Evolutionary conservation across 2,797 vertebrate genomes (phyloP).

Genomic region (Malurus splendens): DNA sequence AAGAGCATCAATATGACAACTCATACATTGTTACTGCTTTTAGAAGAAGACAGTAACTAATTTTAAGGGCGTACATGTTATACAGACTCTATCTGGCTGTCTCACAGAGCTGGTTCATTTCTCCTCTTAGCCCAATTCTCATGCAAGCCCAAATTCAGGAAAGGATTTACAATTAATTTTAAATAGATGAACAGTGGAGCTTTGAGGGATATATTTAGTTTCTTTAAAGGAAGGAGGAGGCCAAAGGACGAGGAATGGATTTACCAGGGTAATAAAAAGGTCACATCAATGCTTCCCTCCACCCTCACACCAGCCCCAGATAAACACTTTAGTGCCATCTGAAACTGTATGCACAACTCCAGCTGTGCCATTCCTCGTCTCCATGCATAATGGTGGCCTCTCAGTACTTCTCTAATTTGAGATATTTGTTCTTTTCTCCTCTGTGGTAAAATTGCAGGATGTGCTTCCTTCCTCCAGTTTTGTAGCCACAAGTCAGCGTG

Average conservation of each 20-base stretch:
- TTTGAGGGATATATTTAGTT: neutral
- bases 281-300: neutral
- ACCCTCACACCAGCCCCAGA: neutral
- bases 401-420: neutral
- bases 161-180: neutral
- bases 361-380: neutral
- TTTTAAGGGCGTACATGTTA: neutral
- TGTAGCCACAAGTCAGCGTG: neutral
- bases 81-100: neutral
- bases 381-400: neutral
- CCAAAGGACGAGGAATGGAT: neutral
- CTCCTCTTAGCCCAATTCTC: neutral
- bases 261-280: neutral
- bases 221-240: neutral
- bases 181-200: neutral
- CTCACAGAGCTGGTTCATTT: neutral
- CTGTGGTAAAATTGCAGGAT: neutral
- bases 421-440: neutral
- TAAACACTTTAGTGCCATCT: neutral
- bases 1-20: neutral
- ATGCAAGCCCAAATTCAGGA: neutral
- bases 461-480: neutral
- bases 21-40: neutral
- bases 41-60: neutral
- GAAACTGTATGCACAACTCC: neutral